A percentile compares a stretch with the other conserved stretches of the same genome.
These are phyloP conservation scores for Myotis planiceps DNA, from an alignment of 2,797 vertebrate genomes.

Conservation along the genomic window DNA sequence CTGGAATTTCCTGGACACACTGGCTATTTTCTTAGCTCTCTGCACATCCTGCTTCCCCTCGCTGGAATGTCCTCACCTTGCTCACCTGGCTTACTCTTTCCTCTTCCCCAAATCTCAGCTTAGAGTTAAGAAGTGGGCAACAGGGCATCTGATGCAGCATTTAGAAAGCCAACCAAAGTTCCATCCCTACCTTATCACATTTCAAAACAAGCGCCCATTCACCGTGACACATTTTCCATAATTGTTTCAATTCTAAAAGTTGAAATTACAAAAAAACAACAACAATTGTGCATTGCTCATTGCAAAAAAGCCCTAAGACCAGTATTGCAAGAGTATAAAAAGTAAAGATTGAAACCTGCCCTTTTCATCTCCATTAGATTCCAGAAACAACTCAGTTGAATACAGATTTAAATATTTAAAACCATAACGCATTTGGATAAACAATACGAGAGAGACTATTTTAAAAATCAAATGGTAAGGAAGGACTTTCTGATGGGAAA, in stretches of 20 bases:
- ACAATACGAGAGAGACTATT: background rate
- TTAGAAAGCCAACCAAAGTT: background rate
- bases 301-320: background rate
- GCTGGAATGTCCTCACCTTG: fast-evolving
- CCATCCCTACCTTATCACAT: background rate
- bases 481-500: background rate
- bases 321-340: background rate
- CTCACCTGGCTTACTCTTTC: background rate
- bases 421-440: background rate
- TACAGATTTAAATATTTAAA: slow-evolving; percentile 16
- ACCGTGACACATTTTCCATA: background rate
- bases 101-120: background rate
- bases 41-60: background rate
- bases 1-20: background rate
- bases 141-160: background rate
- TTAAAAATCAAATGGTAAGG: background rate
- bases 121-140: fast-evolving
- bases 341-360: background rate
- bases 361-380: background rate
- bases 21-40: background rate
- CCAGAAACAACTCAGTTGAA: background rate
- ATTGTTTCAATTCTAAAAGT: slow-evolving; percentile 1
- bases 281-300: background rate
- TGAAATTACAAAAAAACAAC: background rate
- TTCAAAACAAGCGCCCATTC: background rate